A percentile compares a stretch with the other conserved stretches of the same genome.
Evolutionary conservation across 2,113 vertebrate species (phyloP).

Genomic region (Ctenodactylus gundi): DNA sequence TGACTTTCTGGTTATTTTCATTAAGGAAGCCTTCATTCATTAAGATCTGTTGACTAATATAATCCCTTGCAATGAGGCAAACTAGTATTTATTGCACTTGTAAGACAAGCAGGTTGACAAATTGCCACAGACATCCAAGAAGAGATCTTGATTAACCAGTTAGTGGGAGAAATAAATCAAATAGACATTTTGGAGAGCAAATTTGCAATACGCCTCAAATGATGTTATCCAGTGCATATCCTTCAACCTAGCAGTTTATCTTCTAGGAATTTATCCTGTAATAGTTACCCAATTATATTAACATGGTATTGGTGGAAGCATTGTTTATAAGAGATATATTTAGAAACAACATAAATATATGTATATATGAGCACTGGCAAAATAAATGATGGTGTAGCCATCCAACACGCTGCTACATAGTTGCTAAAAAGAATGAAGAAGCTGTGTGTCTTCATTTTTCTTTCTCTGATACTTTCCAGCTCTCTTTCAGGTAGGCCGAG

Average conservation of each 20-base stretch:
- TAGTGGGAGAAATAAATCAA: constrained; percentile 59
- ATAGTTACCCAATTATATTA: background rate
- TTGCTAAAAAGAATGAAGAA: background rate
- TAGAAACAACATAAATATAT: background rate
- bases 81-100: constrained; percentile 66
- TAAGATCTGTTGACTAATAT: constrained; percentile 70
- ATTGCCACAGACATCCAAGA: constrained; percentile 49
- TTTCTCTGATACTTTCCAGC: background rate
- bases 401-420: background rate
- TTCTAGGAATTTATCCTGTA: background rate
- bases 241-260: background rate
- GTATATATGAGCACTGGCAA: background rate
- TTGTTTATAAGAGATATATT: constrained; percentile 13
- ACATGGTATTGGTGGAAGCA: background rate
- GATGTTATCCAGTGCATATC: background rate
- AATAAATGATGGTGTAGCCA: background rate
- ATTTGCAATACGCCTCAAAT: background rate
- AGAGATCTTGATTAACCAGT: background rate
- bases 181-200: constrained; percentile 1
- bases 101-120: constrained; percentile 60
- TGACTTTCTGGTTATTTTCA: constrained; percentile 85
- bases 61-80: constrained; percentile 67
- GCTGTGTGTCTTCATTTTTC: background rate
- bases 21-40: constrained; percentile 82
- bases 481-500: background rate